phyloP scores from a whole-genome alignment of 2,888 invertebrate genomes.

The Cheilosia scutellata region DNA sequence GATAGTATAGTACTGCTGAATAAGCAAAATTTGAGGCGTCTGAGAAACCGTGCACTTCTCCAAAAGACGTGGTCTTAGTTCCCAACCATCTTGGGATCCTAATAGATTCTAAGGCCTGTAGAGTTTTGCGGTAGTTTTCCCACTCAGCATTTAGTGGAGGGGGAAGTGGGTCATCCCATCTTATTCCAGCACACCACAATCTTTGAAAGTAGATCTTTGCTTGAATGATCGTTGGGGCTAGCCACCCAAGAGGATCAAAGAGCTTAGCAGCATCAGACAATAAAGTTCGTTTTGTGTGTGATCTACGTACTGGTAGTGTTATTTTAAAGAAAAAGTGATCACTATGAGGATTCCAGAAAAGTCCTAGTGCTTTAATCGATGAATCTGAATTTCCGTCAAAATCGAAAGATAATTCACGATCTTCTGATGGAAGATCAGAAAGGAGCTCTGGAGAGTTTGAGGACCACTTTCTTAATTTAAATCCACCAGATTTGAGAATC shows the following conservation, averaged over 20 bases:
- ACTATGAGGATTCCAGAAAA: slow-evolving; percentile 8
- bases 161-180: slow-evolving; percentile 15
- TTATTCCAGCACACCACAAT: neutral
- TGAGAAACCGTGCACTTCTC: slow-evolving; percentile 47
- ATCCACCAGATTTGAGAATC: no score
- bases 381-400: neutral
- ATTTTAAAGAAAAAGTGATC: slow-evolving; percentile 18
- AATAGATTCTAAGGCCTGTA: slow-evolving; percentile 11
- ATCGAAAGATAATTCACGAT: slow-evolving; percentile 16
- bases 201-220: slow-evolving; percentile 1
- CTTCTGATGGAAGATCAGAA: slow-evolving; percentile 5
- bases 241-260: neutral
- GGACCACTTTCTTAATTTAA: slow-evolving; percentile 31
- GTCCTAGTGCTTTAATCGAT: neutral
- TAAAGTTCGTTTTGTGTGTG: neutral
- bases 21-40: slow-evolving; percentile 53
- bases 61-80: neutral
- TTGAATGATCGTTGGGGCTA: neutral
- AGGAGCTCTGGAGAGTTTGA: slow-evolving; percentile 2
- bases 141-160: neutral
- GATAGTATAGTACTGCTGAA: no score
- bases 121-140: neutral
- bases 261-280: slow-evolving; percentile 2
- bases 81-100: slow-evolving; percentile 44
- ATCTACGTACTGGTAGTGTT: slow-evolving; percentile 1